Conservation (phyloP, 1,140 invertebrate species). For the Pseudomyrmex pallidus region DNA sequence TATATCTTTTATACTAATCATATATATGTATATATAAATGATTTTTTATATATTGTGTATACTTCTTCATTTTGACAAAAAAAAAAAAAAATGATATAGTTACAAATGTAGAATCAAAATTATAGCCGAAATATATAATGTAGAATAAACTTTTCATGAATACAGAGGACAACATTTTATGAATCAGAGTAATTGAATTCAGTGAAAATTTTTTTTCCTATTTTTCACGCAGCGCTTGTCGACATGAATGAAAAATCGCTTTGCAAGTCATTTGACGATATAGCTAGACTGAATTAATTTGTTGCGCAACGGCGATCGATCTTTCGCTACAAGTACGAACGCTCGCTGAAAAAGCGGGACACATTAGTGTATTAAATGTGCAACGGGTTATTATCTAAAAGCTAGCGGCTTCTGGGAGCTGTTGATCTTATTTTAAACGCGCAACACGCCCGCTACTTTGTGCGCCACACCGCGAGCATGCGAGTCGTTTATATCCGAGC, state of each 20-base stretch:
- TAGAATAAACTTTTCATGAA: neutral
- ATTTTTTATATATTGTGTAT: neutral
- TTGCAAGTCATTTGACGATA: conserved; percentile 8
- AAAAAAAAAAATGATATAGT: neutral
- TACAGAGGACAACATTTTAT: neutral
- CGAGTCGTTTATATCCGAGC: neutral
- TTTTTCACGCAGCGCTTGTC: neutral
- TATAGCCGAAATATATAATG: no score
- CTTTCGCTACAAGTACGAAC: neutral
- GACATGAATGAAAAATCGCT: neutral
- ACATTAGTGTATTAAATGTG: conserved; percentile 27
- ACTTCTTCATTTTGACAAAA: neutral
- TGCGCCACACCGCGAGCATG: neutral
- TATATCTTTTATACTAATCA: no score
- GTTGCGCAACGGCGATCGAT: conserved; percentile 20
- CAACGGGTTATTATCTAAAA: conserved; percentile 26
- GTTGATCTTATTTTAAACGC: conserved; percentile 22
- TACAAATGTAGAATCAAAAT: no score
- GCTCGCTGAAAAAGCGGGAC: conserved; percentile 9
- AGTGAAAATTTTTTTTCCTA: neutral
- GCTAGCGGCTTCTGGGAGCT: neutral
- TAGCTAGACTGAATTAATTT: conserved; percentile 33
- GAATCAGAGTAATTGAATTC: neutral
- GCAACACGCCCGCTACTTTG: conserved; percentile 25
- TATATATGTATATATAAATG: no score